A percentile compares a stretch with the other conserved stretches of the same genome.
phyloP scores from a whole-genome alignment of 2,113 vertebrate species.

The Salvelinus fontinalis region DNA sequence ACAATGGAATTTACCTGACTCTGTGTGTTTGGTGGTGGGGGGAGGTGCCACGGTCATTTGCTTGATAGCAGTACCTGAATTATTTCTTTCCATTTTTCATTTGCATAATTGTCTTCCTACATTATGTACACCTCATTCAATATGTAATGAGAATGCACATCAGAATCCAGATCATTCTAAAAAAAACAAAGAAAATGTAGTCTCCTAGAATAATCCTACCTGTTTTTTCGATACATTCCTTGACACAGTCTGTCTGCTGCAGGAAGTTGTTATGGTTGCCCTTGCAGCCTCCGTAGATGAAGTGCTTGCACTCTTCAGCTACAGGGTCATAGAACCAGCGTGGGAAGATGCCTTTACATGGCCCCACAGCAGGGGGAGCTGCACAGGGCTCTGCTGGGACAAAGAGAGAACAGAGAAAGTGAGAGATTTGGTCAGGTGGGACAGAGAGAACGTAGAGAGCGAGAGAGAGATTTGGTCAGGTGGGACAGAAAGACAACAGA shows the following conservation, averaged over 20 bases:
- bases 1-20: conserved; percentile 48
- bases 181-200: neutral
- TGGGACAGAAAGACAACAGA: conserved; percentile 1
- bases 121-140: neutral
- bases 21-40: conserved; percentile 57
- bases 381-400: conserved; percentile 59
- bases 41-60: conserved; percentile 51
- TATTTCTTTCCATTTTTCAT: neutral
- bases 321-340: conserved; percentile 69
- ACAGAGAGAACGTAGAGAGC: no score
- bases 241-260: conserved; percentile 62
- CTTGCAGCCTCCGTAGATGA: conserved; percentile 72
- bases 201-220: conserved; percentile 36
- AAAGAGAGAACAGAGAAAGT: conserved; percentile 4
- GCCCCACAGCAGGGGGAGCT: conserved; percentile 67
- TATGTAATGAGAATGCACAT: neutral
- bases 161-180: neutral
- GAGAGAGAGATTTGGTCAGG: neutral
- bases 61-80: conserved; percentile 59
- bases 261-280: conserved; percentile 76
- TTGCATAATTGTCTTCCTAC: neutral
- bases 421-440: neutral
- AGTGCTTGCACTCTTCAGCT: conserved; percentile 68
- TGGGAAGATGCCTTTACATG: conserved; percentile 71
- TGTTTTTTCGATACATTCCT: conserved; percentile 63